phyloP scores from a whole-genome alignment of 2,797 vertebrate genomes.

The Triplophysa bombifrons region DNA sequence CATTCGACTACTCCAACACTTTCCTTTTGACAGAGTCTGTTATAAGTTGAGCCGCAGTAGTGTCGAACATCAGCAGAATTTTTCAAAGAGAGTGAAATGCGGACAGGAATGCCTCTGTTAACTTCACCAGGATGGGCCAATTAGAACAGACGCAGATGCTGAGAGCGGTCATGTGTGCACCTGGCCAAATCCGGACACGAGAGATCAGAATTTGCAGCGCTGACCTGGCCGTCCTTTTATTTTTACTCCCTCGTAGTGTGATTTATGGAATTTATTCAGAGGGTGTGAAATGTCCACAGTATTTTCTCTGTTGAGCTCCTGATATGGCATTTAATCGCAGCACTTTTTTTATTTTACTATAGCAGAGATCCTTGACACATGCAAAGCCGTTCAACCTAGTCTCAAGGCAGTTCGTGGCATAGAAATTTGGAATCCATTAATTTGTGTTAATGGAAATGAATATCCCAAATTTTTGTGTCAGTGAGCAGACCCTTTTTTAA shows the following conservation, averaged over 20 bases:
- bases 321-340: not conserved
- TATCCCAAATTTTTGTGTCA: too few relatives aligned
- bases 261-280: conserved; percentile 7
- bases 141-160: conserved; percentile 35
- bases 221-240: conserved; percentile 1
- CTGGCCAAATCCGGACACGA: conserved; percentile 37
- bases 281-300: not conserved
- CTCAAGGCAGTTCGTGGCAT: too few relatives aligned
- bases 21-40: conserved; percentile 18
- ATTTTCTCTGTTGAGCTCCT: conserved; percentile 4
- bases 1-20: conserved; percentile 21
- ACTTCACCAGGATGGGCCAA: conserved; percentile 45
- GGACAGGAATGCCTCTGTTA: conserved; percentile 33
- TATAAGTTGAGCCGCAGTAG: not conserved
- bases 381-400: not conserved
- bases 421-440: too few relatives aligned
- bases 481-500: too few relatives aligned
- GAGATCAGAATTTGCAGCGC: not conserved
- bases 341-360: not conserved
- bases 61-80: conserved; percentile 44
- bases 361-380: not conserved
- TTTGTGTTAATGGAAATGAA: too few relatives aligned
- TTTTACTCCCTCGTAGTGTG: not conserved
- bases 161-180: conserved; percentile 32
- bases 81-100: conserved; percentile 40